These are phyloP conservation scores for Meandrina meandrites DNA, from an alignment of 92 coral and sea anemone species.

Conservation along the genomic window DNA sequence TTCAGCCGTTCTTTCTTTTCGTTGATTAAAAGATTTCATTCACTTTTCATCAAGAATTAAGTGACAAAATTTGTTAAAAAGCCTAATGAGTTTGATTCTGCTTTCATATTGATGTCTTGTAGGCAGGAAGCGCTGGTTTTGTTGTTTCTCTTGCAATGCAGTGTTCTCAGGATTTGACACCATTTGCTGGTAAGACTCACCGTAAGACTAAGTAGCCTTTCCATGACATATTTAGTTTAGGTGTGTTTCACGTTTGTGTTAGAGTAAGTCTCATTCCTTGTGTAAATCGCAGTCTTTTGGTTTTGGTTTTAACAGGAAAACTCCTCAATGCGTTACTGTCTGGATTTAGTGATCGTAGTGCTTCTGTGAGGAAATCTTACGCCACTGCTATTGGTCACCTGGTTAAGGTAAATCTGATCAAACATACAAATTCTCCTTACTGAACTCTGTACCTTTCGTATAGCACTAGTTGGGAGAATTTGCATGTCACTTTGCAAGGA, in stretches of 20 bases:
- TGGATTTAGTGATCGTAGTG: constrained; percentile 86
- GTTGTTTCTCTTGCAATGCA: constrained; percentile 94
- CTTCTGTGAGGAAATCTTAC: constrained; percentile 86
- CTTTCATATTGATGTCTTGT: background rate
- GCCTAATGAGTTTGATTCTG: background rate
- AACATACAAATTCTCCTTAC: background rate
- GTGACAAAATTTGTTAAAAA: background rate
- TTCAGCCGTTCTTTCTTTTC: background rate
- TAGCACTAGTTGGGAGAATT: background rate
- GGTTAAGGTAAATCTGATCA: constrained; percentile 60
- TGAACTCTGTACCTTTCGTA: background rate
- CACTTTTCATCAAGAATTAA: background rate
- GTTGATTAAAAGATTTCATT: background rate
- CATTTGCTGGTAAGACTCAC: constrained; percentile 72
- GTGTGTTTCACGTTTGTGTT: no score
- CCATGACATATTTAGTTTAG: no score
- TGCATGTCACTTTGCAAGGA: background rate
- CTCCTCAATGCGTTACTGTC: constrained; percentile 85
- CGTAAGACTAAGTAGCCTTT: background rate
- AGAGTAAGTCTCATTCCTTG: no score
- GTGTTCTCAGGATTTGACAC: constrained; percentile 83
- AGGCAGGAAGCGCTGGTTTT: constrained; percentile 93
- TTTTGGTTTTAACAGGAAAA: constrained; percentile 57
- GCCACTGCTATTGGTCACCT: constrained; percentile 87
- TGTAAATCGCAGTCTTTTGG: no score